phyloP scores from a whole-genome alignment of 2,113 vertebrate genomes.

The Sapayoa aenigma region DNA sequence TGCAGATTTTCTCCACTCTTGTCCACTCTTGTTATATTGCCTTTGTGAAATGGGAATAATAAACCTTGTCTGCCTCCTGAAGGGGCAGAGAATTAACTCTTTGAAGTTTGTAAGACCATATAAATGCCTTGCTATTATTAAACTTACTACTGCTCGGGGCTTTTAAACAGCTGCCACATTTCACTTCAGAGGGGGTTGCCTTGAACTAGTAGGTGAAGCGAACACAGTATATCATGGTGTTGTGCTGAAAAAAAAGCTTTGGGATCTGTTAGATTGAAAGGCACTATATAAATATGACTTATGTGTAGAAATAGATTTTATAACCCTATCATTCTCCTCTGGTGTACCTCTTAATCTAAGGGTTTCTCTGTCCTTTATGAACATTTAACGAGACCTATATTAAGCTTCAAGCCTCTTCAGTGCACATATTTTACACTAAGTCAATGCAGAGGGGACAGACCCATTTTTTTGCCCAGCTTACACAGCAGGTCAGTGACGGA shows the following conservation, averaged over 20 bases:
- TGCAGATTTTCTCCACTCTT: slow-evolving; percentile 47
- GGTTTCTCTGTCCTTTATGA: slow-evolving; percentile 21
- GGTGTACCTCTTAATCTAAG: slow-evolving; percentile 47
- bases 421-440: not conserved
- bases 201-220: slow-evolving; percentile 35
- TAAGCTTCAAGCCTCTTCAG: slow-evolving; percentile 22
- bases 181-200: slow-evolving; percentile 46
- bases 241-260: not conserved
- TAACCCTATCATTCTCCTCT: slow-evolving; percentile 35
- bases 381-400: slow-evolving; percentile 35
- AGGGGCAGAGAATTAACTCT: slow-evolving; percentile 62
- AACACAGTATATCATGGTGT: slow-evolving; percentile 29
- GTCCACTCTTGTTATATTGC: slow-evolving; percentile 59
- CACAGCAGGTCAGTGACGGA: not conserved
- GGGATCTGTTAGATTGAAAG: slow-evolving; percentile 46
- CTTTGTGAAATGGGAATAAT: slow-evolving; percentile 67
- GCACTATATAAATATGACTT: slow-evolving; percentile 51
- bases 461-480: not conserved
- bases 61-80: slow-evolving; percentile 54
- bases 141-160: slow-evolving; percentile 14
- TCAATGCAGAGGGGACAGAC: not conserved
- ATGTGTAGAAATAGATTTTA: slow-evolving; percentile 43
- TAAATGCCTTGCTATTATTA: slow-evolving; percentile 53
- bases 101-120: slow-evolving; percentile 56
- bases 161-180: slow-evolving; percentile 63